These are phyloP conservation scores for Heterodera filipjevi DNA, from an alignment of 2,888 invertebrate genomes.

Conservation along the genomic window DNA sequence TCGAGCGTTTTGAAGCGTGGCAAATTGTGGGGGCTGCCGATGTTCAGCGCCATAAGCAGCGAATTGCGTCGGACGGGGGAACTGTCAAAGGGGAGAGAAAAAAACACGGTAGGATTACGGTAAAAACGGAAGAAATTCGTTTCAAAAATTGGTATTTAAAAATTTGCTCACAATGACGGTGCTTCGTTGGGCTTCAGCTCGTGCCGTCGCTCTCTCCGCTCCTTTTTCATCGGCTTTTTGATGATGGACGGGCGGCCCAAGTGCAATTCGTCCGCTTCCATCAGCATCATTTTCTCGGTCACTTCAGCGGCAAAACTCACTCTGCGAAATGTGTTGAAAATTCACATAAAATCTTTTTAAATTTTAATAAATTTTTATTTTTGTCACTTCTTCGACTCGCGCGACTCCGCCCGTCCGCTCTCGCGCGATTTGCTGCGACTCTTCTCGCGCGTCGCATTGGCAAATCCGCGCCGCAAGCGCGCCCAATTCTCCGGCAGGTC, in stretches of 20 bases:
- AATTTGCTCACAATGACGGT: constrained; percentile 55
- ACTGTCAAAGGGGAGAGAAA: constrained; percentile 44
- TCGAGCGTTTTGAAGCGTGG: constrained; percentile 64
- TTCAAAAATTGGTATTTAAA: background rate
- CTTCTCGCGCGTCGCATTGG: constrained; percentile 33
- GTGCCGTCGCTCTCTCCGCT: constrained; percentile 51
- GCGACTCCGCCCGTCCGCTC: constrained; percentile 7
- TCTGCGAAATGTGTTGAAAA: no score
- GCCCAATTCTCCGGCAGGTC: constrained; percentile 32
- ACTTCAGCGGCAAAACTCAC: constrained; percentile 64
- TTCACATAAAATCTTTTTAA: background rate
- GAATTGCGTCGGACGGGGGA: constrained; percentile 63
- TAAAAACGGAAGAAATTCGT: background rate
- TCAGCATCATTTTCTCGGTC: constrained; percentile 53
- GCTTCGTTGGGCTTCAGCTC: constrained; percentile 62
- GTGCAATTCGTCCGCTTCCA: constrained; percentile 52
- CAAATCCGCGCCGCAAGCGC: constrained; percentile 39
- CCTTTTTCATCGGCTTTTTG: constrained; percentile 64
- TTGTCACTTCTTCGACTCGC: constrained; percentile 14
- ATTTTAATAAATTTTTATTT: background rate
- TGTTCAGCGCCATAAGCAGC: constrained; percentile 61
- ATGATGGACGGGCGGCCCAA: constrained; percentile 60
- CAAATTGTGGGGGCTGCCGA: constrained; percentile 63
- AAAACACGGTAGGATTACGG: background rate
- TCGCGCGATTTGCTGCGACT: constrained; percentile 26